phyloP scores from a whole-genome alignment of 2,113 vertebrate genomes.

The Xiphias gladius region DNA sequence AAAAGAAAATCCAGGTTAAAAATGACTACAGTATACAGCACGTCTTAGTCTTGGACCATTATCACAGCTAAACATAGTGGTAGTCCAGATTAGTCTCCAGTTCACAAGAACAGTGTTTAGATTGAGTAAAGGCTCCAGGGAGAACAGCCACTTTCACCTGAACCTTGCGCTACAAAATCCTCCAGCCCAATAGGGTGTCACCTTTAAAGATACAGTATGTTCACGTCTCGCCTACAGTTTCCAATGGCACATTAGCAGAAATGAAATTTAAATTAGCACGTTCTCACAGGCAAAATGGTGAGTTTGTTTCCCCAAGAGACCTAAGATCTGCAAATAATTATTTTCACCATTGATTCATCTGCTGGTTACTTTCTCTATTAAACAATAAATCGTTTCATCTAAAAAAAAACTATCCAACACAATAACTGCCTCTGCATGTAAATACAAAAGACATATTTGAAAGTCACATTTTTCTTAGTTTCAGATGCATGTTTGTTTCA shows the following conservation, averaged over 20 bases:
- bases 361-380: no score
- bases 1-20: no score
- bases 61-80: neutral
- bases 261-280: neutral
- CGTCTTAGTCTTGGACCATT: neutral
- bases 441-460: neutral
- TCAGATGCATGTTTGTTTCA: constrained; percentile 1
- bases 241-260: neutral
- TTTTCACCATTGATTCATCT: no score
- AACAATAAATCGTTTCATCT: neutral
- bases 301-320: neutral
- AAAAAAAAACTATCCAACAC: no score
- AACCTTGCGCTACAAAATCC: neutral
- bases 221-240: neutral
- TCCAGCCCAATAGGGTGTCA: neutral
- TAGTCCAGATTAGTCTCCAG: neutral
- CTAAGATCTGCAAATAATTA: no score
- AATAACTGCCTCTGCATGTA: neutral
- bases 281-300: neutral
- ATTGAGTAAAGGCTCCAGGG: no score
- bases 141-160: neutral
- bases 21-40: no score
- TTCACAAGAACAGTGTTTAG: neutral
- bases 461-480: neutral
- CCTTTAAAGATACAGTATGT: neutral